Conservation (phyloP, 37 sponge, comb jelly and placozoan genomes). For the Halichondria panicea region DNA sequence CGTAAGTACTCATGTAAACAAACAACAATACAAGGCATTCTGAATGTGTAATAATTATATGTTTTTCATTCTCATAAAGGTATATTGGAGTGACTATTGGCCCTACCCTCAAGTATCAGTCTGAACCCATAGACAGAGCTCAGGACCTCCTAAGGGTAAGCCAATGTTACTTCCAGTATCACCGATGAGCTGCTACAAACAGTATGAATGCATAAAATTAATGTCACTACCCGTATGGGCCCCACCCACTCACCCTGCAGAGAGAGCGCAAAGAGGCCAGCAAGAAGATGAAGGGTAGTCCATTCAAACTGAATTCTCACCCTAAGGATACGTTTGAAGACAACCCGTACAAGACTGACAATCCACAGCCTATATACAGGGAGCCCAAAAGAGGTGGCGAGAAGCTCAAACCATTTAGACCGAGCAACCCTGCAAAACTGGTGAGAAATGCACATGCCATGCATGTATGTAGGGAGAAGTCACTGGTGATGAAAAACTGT, state of each 20-base stretch:
- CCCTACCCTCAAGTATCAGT: conserved; percentile 33
- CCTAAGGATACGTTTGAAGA: conserved; percentile 73
- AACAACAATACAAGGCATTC: no score
- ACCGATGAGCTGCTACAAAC: no score
- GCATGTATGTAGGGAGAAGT: no score
- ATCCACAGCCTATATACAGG: conserved; percentile 47
- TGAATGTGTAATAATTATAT: no score
- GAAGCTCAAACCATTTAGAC: conserved; percentile 89
- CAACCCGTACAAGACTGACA: conserved; percentile 72
- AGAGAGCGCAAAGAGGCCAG: conserved; percentile 50
- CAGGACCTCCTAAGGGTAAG: conserved; percentile 59
- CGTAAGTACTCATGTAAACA: no score
- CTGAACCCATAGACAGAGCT: conserved; percentile 71
- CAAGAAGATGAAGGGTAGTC: conserved; percentile 74
- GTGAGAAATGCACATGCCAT: no score
- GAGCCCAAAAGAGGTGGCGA: conserved; percentile 24
- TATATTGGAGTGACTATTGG: conserved; percentile 84
- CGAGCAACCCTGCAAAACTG: conserved; percentile 85
- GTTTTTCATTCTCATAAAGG: conserved; percentile 24
- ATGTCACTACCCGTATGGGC: no score
- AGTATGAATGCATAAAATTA: no score
- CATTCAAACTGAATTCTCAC: conserved; percentile 84
- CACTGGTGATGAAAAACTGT: no score
- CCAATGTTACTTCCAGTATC: no score
- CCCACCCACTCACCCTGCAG: no score